A percentile compares a stretch with the other conserved stretches of the same genome.
These are phyloP conservation scores for Byasa hedistus DNA, from an alignment of 2,888 invertebrate genomes.

Conservation along the genomic window DNA sequence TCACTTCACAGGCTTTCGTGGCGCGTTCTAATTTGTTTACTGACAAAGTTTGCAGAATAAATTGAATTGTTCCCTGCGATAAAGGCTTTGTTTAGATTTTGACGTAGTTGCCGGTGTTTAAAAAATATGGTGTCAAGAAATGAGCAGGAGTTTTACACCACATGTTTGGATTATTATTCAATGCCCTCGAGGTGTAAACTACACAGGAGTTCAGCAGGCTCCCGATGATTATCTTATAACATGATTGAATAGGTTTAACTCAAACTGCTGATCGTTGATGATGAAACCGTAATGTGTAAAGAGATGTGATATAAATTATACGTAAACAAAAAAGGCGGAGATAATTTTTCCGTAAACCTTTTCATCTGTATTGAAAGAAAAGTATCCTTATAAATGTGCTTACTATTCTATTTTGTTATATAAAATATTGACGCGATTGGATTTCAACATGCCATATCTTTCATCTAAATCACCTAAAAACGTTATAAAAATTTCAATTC, in stretches of 20 bases:
- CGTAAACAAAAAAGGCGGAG: too few relatives aligned
- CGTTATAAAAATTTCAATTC: slow-evolving; percentile 20
- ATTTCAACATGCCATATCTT: slow-evolving; percentile 6
- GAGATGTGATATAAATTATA: too few relatives aligned
- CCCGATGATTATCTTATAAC: too few relatives aligned
- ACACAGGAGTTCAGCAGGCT: too few relatives aligned
- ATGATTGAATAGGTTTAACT: too few relatives aligned
- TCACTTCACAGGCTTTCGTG: slow-evolving; percentile 15
- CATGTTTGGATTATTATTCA: neutral
- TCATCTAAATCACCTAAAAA: slow-evolving; percentile 17
- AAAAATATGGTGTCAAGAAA: neutral
- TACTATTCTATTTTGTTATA: neutral
- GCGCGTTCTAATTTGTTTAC: slow-evolving; percentile 21
- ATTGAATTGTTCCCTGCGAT: slow-evolving; percentile 21
- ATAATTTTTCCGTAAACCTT: too few relatives aligned
- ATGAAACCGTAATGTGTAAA: too few relatives aligned
- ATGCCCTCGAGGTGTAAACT: too few relatives aligned
- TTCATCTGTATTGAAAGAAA: too few relatives aligned
- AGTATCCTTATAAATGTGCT: neutral
- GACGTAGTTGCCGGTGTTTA: neutral
- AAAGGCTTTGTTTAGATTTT: slow-evolving; percentile 22
- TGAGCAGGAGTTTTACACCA: neutral
- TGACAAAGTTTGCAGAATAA: slow-evolving; percentile 22
- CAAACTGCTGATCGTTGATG: too few relatives aligned
- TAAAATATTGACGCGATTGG: neutral